These are phyloP conservation scores for Tiliacea citrago DNA, from an alignment of 2,888 invertebrate genomes.

Conservation along the genomic window DNA sequence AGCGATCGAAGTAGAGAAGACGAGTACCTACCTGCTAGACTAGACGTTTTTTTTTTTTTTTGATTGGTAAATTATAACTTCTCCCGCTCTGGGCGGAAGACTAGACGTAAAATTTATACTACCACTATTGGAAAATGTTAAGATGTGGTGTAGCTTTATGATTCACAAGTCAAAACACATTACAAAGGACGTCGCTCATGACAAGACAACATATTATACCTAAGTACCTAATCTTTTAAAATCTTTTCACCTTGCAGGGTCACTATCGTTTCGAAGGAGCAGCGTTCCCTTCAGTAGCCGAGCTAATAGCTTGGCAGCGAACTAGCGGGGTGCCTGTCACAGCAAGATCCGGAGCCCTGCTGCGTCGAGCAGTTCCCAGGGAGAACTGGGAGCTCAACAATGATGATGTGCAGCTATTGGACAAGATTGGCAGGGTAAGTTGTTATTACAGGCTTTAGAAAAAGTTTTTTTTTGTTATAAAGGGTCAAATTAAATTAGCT, in stretches of 20 bases:
- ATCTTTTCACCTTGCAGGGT: slow-evolving; percentile 90
- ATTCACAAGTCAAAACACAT: neutral
- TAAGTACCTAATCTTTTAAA: neutral
- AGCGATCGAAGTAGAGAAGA: neutral
- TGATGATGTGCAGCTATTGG: slow-evolving; percentile 97
- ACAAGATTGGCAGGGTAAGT: slow-evolving; percentile 98
- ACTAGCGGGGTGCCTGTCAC: slow-evolving; percentile 97
- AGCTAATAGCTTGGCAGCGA: slow-evolving; percentile 97
- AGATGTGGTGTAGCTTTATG: neutral
- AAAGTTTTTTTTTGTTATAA: neutral
- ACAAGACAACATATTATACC: neutral
- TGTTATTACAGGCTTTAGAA: neutral
- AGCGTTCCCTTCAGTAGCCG: slow-evolving; percentile 97
- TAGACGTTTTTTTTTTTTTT: no score
- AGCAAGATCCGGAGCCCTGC: slow-evolving; percentile 97
- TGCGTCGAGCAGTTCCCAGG: slow-evolving; percentile 95
- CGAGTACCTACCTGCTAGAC: neutral
- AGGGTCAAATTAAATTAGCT: no score
- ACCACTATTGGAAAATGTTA: no score
- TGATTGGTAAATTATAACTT: no score
- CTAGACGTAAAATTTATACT: no score
- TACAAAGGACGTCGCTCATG: neutral
- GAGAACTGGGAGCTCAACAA: slow-evolving; percentile 99
- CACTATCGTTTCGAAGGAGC: slow-evolving; percentile 98
- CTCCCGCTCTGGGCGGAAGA: no score